Base-by-base conservation (phyloP, 1,140 invertebrate genomes). In the Mesaphorura yosii region DNA sequence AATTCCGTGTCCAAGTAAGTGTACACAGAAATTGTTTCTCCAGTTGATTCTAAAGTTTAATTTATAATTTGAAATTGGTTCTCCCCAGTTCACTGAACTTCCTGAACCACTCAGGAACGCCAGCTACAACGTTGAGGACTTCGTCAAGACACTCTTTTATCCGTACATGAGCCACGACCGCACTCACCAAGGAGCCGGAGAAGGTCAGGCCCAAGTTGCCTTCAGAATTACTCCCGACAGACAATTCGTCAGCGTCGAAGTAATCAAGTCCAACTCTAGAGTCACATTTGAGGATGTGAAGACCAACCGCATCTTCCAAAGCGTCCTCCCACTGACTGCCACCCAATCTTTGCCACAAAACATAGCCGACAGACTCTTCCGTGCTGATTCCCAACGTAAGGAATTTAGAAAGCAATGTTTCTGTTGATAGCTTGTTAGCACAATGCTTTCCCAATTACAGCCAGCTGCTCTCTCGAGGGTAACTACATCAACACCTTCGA, bases 401-500 rank as follows among this genome's bases (percentile, higher is more conserved):
- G 44, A 26, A n/a, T 34, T 10, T 34, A 34, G 31, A 34, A 34
- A 10, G 31, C 31, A 34, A 34, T 34, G n/a, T n/a, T n/a, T n/a
- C n/a, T n/a, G n/a, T n/a, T n/a, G n/a, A n/a, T n/a, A n/a, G n/a
- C n/a, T n/a, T n/a, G n/a, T n/a, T n/a, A n/a, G n/a, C n/a, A n/a
- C n/a, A n/a, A n/a, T n/a, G n/a, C n/a, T n/a, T n/a, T n/a, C n/a
- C n/a, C n/a, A n/a, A n/a, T 34, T 34, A 34, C 31, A 34, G 31
- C 46, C 12, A n/a, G 28, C 7, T 63, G 61, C 37, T 42, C 54
- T 1, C n/a, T 63, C 17, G 55, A 63, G 28, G 20, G 37, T 17
- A 55, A 50, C 12, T 48, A 37, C 37, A 41, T 63, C 44, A 51
- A 42, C 51, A 59, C 57, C 39, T 63, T 59, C 31, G 61, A 63